phyloP scores from a whole-genome alignment of 2,888 invertebrate species.

The Synanthedon andrenaeformis region DNA sequence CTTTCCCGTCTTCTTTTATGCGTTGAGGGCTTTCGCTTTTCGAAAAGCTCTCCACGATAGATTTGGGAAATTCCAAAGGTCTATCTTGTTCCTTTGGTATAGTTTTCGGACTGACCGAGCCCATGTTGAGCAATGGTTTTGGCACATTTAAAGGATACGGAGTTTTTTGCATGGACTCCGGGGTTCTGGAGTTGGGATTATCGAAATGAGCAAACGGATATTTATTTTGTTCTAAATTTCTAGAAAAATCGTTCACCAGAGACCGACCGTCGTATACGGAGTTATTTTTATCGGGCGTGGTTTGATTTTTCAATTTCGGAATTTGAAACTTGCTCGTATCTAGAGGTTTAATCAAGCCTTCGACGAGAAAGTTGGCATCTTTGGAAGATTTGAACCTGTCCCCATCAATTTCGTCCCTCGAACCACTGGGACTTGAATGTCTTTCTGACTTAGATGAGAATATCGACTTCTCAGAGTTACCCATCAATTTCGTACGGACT shows the following conservation, averaged over 20 bases:
- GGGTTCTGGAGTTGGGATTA: conserved; percentile 36
- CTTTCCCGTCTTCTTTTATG: conserved; percentile 51
- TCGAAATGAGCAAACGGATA: conserved; percentile 59
- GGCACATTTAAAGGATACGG: conserved; percentile 58
- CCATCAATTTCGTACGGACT: conserved; percentile 70
- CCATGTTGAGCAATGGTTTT: conserved; percentile 57
- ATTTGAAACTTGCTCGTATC: conserved; percentile 89
- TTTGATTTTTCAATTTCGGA: conserved; percentile 76
- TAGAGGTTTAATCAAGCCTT: conserved; percentile 81
- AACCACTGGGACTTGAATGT: conserved; percentile 76
- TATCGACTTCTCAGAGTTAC: conserved; percentile 73
- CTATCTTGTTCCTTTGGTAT: conserved; percentile 41
- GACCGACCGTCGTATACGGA: conserved; percentile 52
- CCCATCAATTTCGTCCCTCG: conserved; percentile 74
- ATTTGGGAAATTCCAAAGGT: conserved; percentile 48
- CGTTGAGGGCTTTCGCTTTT: conserved; percentile 48
- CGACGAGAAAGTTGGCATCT: conserved; percentile 75
- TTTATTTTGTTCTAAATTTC: conserved; percentile 53
- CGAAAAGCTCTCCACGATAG: conserved; percentile 45
- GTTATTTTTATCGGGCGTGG: conserved; percentile 57
- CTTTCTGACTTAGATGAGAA: conserved; percentile 73
- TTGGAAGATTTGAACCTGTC: conserved; percentile 75
- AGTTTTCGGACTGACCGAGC: conserved; percentile 56
- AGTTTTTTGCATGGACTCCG: conserved; percentile 51
- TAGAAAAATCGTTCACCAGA: conserved; percentile 56